Percentiles rank a stretch among this genome's conserved stretches.
phyloP scores from a whole-genome alignment of 2,113 vertebrate genomes.

The Pavo muticus region DNA sequence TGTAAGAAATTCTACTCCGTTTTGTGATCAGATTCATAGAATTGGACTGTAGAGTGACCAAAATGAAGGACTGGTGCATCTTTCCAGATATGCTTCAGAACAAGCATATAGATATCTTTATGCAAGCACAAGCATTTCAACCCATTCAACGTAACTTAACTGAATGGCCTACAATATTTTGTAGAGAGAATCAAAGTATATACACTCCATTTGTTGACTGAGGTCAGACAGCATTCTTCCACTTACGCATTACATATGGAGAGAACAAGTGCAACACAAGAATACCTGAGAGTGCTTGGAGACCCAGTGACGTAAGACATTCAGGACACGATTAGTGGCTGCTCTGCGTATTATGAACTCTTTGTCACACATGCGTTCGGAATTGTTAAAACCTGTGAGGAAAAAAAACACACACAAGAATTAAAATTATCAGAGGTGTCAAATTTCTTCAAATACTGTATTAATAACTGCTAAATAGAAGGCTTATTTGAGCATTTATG shows the following conservation, averaged over 20 bases:
- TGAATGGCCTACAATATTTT: not conserved
- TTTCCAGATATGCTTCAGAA: rapidly evolving
- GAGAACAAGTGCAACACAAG: not conserved
- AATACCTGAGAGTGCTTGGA: slow-evolving; percentile 98
- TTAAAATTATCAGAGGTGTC: not conserved
- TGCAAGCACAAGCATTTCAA: not conserved
- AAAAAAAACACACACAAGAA: not conserved
- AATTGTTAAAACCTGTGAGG: slow-evolving; percentile 89
- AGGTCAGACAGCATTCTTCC: not conserved
- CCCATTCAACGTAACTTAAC: not conserved
- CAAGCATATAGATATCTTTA: no score
- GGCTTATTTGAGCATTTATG: not conserved
- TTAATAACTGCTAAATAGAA: not conserved
- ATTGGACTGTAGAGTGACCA: not conserved
- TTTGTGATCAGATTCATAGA: not conserved
- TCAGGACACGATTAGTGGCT: slow-evolving; percentile 97
- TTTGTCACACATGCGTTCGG: slow-evolving; percentile 95
- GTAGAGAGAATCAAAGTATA: not conserved
- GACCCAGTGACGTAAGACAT: slow-evolving; percentile 98
- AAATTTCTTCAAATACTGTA: rapidly evolving
- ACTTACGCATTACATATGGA: not conserved
- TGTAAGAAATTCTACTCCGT: rapidly evolving
- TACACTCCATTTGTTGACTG: not conserved
- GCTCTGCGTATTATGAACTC: slow-evolving; percentile 98
- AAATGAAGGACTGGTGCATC: rapidly evolving